phyloP scores from a whole-genome alignment of 2,888 invertebrate species.

The Diploptera punctata region DNA sequence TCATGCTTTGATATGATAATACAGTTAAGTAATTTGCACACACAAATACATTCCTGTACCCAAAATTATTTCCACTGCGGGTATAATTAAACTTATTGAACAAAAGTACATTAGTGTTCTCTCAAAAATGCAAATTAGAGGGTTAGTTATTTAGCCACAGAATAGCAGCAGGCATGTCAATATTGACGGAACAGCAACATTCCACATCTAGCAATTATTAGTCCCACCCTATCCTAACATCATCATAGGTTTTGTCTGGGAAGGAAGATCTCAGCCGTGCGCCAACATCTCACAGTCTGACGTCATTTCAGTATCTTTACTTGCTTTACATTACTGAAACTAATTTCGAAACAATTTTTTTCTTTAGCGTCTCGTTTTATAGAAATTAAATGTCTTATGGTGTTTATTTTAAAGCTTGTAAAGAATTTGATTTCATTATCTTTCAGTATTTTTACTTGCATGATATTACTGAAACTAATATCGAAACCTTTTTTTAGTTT shows the following conservation, averaged over 20 bases:
- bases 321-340: no score
- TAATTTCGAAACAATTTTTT: no score
- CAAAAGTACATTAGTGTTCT: background rate
- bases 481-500: no score
- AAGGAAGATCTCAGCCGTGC: constrained; percentile 11
- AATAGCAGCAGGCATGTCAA: background rate
- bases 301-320: background rate
- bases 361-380: no score
- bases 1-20: constrained; percentile 4
- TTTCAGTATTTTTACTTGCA: no score
- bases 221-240: background rate
- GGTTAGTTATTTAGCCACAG: background rate
- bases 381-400: no score
- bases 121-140: background rate
- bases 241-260: background rate
- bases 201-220: constrained; percentile 5
- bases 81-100: background rate
- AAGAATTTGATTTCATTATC: no score
- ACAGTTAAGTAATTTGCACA: background rate
- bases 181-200: background rate
- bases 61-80: background rate
- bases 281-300: constrained; percentile 12
- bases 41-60: constrained; percentile 5
- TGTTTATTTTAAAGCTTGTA: no score
- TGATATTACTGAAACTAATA: no score